Evolutionary conservation across 1,140 invertebrate genomes (phyloP).

Genomic region (Sinella curviseta): DNA sequence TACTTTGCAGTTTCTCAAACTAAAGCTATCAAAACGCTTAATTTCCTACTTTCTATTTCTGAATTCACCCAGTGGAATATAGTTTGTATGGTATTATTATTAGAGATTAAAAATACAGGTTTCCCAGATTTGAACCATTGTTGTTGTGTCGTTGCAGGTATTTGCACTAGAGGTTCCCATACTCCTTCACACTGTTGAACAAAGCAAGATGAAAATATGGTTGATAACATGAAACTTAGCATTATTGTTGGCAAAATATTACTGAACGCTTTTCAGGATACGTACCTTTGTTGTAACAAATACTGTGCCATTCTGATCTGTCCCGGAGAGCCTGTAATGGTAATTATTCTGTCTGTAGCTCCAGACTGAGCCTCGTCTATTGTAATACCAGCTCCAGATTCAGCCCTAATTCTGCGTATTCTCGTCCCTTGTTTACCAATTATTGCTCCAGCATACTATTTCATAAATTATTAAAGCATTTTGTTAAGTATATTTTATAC

Average conservation of each 20-base stretch:
- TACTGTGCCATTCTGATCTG: constrained; percentile 98
- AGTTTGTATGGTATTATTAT: neutral
- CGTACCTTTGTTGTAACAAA: constrained; percentile 70
- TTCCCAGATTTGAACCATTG: constrained; percentile 9
- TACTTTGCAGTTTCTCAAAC: neutral
- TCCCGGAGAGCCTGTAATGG: constrained; percentile 83
- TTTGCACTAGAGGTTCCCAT: neutral
- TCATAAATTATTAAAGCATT: neutral
- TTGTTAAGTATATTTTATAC: neutral
- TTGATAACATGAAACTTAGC: neutral
- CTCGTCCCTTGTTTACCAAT: constrained; percentile 91
- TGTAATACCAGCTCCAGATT: constrained; percentile 91
- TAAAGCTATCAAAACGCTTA: neutral
- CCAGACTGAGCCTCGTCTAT: constrained; percentile 91
- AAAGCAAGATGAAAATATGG: neutral
- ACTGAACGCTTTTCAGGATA: neutral
- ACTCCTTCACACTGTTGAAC: constrained; percentile 19
- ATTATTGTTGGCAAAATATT: neutral
- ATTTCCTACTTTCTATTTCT: neutral
- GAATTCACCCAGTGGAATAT: neutral
- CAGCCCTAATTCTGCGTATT: constrained; percentile 89
- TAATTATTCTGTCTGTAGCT: constrained; percentile 92
- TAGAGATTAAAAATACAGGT: constrained; percentile 5
- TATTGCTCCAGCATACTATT: constrained; percentile 93
- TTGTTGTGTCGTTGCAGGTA: neutral